Evolutionary conservation across 2,113 vertebrate species (phyloP).

Genomic region (Neomonachus schauinslandi): DNA sequence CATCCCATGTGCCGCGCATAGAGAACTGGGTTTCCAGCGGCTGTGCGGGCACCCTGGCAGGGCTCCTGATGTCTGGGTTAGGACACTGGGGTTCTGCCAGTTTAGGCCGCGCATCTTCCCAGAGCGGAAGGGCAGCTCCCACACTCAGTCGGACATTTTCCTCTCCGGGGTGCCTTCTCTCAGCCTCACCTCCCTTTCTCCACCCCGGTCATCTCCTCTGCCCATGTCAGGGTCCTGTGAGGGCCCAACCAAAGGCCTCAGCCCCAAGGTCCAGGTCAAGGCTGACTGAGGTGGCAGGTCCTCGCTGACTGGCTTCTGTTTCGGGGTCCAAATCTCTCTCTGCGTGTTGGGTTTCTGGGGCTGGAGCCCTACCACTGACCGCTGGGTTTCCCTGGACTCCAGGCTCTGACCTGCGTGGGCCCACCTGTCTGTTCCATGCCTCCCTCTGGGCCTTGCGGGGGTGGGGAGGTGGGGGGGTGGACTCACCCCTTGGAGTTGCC

Average conservation of each 20-base stretch:
- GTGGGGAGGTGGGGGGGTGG: no score
- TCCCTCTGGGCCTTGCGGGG: accelerated
- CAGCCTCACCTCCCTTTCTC: not conserved
- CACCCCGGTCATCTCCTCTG: not conserved
- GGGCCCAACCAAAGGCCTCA: no score
- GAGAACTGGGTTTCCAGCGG: not conserved
- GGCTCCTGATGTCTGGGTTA: not conserved
- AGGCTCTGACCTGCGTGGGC: accelerated
- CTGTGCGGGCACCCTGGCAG: accelerated
- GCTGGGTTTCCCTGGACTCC: no score
- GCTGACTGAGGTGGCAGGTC: not conserved
- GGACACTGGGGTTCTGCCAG: not conserved
- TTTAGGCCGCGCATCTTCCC: not conserved
- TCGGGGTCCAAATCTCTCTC: not conserved
- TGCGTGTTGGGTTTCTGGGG: not conserved
- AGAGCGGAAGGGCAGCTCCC: not conserved
- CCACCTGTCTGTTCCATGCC: no score
- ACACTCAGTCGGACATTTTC: no score
- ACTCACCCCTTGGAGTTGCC: accelerated
- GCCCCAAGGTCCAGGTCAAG: not conserved
- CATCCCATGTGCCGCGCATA: accelerated
- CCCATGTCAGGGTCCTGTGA: not conserved
- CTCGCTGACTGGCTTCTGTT: not conserved
- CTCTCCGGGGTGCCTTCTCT: no score
- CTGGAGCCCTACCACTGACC: no score